These are phyloP conservation scores for Archegozetes longisetosus DNA, from an alignment of 1,140 invertebrate species.

Conservation along the genomic window DNA sequence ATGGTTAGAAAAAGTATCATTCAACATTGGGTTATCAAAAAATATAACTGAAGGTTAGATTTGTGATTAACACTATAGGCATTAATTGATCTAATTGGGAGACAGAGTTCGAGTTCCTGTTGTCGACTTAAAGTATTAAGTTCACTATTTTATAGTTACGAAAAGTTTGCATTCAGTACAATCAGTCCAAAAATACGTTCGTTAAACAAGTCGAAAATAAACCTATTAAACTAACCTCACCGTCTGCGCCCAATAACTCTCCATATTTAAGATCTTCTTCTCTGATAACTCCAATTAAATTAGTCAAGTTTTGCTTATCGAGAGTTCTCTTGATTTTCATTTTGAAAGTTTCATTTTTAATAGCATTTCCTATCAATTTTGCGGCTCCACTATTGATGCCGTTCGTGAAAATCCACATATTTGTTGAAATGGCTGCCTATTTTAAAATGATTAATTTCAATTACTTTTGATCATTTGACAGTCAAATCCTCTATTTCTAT, in stretches of 20 bases:
- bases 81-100: no score
- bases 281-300: slow-evolving; percentile 17
- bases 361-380: slow-evolving; percentile 29
- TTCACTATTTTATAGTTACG: no score
- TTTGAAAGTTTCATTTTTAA: slow-evolving; percentile 24
- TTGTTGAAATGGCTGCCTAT: slow-evolving; percentile 29
- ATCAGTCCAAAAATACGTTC: no score
- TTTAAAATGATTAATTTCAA: neutral
- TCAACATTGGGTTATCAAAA: no score
- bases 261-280: slow-evolving; percentile 19
- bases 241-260: slow-evolving; percentile 10
- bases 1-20: no score
- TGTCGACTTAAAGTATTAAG: no score
- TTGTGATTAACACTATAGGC: no score
- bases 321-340: slow-evolving; percentile 17
- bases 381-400: slow-evolving; percentile 28
- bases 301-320: slow-evolving; percentile 13
- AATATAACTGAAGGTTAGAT: no score
- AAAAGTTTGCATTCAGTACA: no score
- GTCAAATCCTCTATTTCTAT: neutral
- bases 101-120: no score
- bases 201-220: no score
- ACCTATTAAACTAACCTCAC: neutral
- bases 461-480: neutral
- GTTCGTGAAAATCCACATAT: slow-evolving; percentile 33